Conservation (phyloP, 2,113 vertebrate species). For the Eudyptes chrysolophus region DNA sequence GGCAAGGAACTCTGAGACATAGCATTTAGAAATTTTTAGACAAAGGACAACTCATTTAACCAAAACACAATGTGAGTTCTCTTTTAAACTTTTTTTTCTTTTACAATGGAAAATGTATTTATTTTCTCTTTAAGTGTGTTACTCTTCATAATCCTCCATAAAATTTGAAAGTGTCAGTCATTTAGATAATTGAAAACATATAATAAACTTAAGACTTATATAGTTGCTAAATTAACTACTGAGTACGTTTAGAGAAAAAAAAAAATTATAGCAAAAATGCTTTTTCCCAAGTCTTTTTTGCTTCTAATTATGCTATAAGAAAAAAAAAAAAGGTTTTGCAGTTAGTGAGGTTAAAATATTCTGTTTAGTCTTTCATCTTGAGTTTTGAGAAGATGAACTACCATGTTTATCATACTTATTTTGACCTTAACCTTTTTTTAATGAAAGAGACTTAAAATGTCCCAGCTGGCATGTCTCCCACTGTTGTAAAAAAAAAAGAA, state of each 20-base stretch:
- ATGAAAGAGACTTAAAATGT: constrained; percentile 83
- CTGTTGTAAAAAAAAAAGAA: not conserved
- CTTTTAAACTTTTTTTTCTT: not conserved
- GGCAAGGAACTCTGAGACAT: not conserved
- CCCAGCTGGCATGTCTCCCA: constrained; percentile 73
- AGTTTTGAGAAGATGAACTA: constrained; percentile 78
- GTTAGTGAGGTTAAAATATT: constrained; percentile 67
- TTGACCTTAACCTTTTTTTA: constrained; percentile 81
- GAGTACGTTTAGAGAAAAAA: constrained; percentile 55
- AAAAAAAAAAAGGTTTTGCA: constrained; percentile 17
- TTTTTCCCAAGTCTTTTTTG: constrained; percentile 18
- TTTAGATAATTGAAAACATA: constrained; percentile 75
- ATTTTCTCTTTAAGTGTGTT: constrained; percentile 43
- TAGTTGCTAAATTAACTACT: constrained; percentile 67
- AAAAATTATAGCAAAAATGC: constrained; percentile 34
- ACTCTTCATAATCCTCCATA: constrained; percentile 71
- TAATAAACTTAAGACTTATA: constrained; percentile 52
- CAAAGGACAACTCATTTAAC: constrained; percentile 35
- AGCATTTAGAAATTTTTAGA: constrained; percentile 34
- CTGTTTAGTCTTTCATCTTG: constrained; percentile 76
- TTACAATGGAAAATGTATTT: constrained; percentile 62
- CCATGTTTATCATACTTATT: constrained; percentile 80
- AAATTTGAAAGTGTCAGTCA: constrained; percentile 76
- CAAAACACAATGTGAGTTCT: constrained; percentile 41
- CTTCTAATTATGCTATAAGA: constrained; percentile 24